Base-by-base conservation (phyloP, 1,140 invertebrate genomes). In the Drusus annulatus region DNA sequence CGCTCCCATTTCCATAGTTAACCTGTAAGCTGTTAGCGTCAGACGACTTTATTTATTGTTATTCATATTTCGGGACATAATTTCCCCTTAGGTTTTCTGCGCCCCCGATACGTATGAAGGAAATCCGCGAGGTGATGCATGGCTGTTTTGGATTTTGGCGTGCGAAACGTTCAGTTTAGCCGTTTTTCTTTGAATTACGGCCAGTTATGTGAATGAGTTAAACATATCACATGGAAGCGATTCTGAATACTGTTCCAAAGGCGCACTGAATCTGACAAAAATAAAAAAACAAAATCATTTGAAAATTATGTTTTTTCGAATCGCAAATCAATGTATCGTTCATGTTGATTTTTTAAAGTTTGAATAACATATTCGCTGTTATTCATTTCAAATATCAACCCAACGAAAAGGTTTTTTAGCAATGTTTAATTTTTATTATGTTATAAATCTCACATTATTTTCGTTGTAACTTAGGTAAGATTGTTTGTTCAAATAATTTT, bases 121-220 rank as follows among this genome's bases (percentile, higher is more conserved):
- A 83, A 83, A 83, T 83, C 81, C 78, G 78, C 60, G 58, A 73
- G 54, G 68, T 82, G 78, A 82, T 78, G 77, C 77, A 82, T 77
- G 52, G 69, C 58, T 56, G 62, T 45, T 45, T 45, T 45, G 36
- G 36, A 45, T 45, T 45, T 45, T 45, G 36, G 36, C 56, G 23
- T 76, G 56, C 65, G 68, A 81, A 81, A 60, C 60, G 60, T 80
- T 19, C 73, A 28, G 73, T n/a, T 36, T n/a, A 25, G 65, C 63
- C 62, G 76, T 81, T 81, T 81, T 81, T 78, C 76, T 81, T 76
- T 68, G 56, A 23, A 23, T 60, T 21, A 60, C n/a, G 56, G 17
- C 7, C 23, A 36, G 25, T 50, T 51, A 15, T 69, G 56, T 69
- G 36, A 45, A 45, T 45, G 0, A 1, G 65, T 36, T 6, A n/a